These are phyloP conservation scores for Ictalurus furcatus DNA, from an alignment of 2,113 vertebrate genomes.

Conservation along the genomic window DNA sequence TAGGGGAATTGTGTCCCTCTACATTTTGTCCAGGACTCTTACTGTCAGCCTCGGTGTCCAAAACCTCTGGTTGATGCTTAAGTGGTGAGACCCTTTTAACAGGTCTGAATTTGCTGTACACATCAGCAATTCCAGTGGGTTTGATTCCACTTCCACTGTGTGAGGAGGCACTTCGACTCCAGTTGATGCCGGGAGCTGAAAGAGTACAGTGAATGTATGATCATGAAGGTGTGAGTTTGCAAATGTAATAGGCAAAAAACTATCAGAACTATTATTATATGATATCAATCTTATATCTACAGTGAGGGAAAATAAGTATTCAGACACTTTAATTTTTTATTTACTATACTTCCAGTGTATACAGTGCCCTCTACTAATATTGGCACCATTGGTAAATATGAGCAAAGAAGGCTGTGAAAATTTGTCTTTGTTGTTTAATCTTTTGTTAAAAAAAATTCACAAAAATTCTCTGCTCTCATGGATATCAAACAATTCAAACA, in stretches of 20 bases:
- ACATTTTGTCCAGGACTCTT: slow-evolving; percentile 78
- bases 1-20: slow-evolving; percentile 76
- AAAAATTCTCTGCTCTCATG: too few relatives aligned
- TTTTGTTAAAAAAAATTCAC: too few relatives aligned
- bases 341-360: not conserved
- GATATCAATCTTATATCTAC: not conserved
- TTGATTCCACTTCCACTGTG: slow-evolving; percentile 82
- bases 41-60: slow-evolving; percentile 79
- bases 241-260: not conserved
- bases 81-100: slow-evolving; percentile 95
- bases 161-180: slow-evolving; percentile 84
- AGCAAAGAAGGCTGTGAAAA: too few relatives aligned
- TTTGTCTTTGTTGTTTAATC: too few relatives aligned
- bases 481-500: too few relatives aligned
- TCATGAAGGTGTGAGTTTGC: not conserved
- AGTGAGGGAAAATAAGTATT: not conserved
- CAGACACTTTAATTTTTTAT: not conserved
- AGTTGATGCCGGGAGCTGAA: slow-evolving; percentile 85
- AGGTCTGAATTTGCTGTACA: slow-evolving; percentile 93
- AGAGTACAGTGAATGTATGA: not conserved
- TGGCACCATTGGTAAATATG: too few relatives aligned
- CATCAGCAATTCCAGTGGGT: slow-evolving; percentile 87
- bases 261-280: not conserved
- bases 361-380: too few relatives aligned
- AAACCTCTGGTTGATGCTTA: slow-evolving; percentile 92